Evolutionary conservation across 2,888 invertebrate genomes (phyloP).

Genomic region (Hyles lineata): DNA sequence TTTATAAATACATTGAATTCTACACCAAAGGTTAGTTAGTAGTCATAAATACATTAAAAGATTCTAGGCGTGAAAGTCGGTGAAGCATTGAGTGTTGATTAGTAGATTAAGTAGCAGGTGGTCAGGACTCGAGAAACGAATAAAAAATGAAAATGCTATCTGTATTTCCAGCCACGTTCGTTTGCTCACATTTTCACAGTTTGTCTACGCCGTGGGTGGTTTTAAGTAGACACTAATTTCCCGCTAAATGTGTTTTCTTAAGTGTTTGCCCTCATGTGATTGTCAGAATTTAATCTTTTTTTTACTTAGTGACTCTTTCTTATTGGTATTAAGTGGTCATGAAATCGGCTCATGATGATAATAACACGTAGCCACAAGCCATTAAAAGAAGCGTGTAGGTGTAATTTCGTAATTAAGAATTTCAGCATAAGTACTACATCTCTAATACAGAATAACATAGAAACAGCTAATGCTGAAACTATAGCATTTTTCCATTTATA

Average conservation of each 20-base stretch:
- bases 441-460: not conserved
- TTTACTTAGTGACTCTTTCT: no score
- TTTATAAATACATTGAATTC: no score
- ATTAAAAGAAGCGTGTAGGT: no score
- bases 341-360: no score
- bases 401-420: no score
- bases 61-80: not conserved
- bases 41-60: not conserved
- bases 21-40: no score
- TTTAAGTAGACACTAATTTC: conserved; percentile 3
- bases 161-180: conserved; percentile 6
- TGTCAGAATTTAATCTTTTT: no score
- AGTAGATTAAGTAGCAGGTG: conserved; percentile 6
- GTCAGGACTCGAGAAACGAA: not conserved
- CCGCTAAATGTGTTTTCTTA: not conserved
- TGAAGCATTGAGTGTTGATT: conserved; percentile 3
- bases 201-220: not conserved
- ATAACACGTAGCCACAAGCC: no score
- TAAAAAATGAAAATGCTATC: conserved; percentile 2
- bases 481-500: conserved; percentile 34
- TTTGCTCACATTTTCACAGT: conserved; percentile 6
- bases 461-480: not conserved
- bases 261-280: not conserved
- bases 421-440: not conserved
- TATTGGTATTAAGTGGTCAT: no score